Percentiles rank a stretch among this genome's conserved stretches.
phyloP scores from a whole-genome alignment of 2,113 vertebrate species.

The Pycnonotus jocosus region DNA sequence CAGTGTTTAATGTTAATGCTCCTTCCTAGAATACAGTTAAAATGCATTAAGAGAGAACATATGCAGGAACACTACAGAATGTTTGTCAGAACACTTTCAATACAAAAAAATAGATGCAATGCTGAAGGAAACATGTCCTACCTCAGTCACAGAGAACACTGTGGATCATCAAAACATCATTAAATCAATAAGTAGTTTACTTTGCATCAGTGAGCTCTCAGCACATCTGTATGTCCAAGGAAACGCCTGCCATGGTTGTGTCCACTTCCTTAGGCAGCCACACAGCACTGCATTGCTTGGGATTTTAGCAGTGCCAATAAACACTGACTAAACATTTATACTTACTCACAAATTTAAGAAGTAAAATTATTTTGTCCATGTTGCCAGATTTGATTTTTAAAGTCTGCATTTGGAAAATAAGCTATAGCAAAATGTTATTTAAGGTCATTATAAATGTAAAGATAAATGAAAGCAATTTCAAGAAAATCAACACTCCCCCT shows the following conservation, averaged over 20 bases:
- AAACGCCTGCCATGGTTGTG: neutral
- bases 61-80: neutral
- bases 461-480: neutral
- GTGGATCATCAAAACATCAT: neutral
- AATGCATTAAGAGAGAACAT: neutral
- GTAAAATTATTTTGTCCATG: neutral
- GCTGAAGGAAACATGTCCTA: neutral
- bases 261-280: neutral
- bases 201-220: neutral
- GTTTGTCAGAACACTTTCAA: slow-evolving; percentile 39
- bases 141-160: neutral
- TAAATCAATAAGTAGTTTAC: neutral
- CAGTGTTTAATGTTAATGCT: slow-evolving; percentile 1
- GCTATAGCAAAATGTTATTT: neutral
- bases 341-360: neutral
- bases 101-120: neutral
- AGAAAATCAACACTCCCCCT: neutral
- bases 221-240: neutral
- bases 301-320: neutral
- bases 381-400: neutral
- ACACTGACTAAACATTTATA: neutral
- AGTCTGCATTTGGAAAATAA: neutral
- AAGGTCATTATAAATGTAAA: neutral
- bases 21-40: neutral
- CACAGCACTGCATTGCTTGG: neutral